phyloP scores from a whole-genome alignment of 2,113 vertebrate species.

The Trogon surrucura region DNA sequence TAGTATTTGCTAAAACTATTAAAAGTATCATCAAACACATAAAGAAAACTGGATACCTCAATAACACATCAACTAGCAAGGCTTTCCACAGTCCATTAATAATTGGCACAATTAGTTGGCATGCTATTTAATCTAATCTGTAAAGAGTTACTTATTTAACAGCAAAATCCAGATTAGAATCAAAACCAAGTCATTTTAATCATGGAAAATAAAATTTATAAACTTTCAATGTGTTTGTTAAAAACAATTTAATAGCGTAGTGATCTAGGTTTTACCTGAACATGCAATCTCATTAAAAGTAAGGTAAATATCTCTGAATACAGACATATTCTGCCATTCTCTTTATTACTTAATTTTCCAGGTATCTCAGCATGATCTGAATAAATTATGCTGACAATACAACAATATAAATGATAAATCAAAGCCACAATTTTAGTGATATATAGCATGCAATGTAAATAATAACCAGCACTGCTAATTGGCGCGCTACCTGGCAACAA shows the following conservation, averaged over 20 bases:
- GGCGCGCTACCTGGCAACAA: conserved; percentile 84
- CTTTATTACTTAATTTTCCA: conserved; percentile 85
- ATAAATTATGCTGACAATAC: conserved; percentile 91
- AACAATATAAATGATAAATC: conserved; percentile 89
- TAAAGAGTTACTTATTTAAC: background rate
- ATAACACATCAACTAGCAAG: background rate
- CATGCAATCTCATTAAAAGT: conserved; percentile 76
- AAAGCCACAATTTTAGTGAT: conserved; percentile 89
- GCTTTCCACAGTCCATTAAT: background rate
- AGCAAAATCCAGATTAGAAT: conserved; percentile 20
- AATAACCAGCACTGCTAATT: conserved; percentile 89
- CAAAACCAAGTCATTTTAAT: background rate
- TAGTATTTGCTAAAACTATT: background rate
- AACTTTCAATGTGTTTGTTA: conserved; percentile 69
- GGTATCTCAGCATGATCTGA: conserved; percentile 85
- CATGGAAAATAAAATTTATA: conserved; percentile 19
- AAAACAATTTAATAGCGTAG: conserved; percentile 71
- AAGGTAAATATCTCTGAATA: conserved; percentile 72
- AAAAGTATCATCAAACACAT: background rate
- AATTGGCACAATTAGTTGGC: background rate
- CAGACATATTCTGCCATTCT: conserved; percentile 72
- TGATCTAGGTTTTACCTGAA: conserved; percentile 76
- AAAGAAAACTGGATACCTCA: background rate
- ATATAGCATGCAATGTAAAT: conserved; percentile 93
- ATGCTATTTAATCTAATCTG: background rate